Evolutionary conservation across 2,888 invertebrate species (phyloP), one percentile per base, ranked within the genome.

Genomic region (Plebejus melissa): DNA sequence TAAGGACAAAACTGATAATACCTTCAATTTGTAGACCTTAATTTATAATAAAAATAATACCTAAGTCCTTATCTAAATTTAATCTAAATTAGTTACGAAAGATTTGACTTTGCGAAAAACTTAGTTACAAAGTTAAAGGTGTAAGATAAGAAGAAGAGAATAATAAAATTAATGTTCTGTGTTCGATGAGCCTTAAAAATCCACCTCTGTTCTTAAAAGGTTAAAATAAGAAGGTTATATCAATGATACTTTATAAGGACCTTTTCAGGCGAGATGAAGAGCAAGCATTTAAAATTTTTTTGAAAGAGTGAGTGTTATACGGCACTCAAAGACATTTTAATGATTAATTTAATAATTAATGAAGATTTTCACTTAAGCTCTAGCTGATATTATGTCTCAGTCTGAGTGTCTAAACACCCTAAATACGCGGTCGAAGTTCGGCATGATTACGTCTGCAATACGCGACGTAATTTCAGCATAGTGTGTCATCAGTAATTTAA

Each of bases 51-150:
- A 11, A 60, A 60, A 28, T 60, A 60, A 58, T n/a, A 58, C 58
- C 22, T 60, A 11, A 28, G 7, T 60, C 22, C 28, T 22, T 58
- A 58, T 58, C 58, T 58, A 22, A 22, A 58, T 60, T 60, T 60
- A 60, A 22, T 22, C 22, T 22, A 60, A 60, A 60, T 60, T 65
- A 32, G 32, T 65, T 65, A 65, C 4, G 4, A 65, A 32, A 65
- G 65, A 65, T 65, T 65, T 65, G 65, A 65, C 65, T 65, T 65
- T 65, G 65, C 28, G 11, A 65, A 65, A 32, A 65, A 65, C 65
- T 65, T 65, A 13, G 28, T 32, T 32, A 32, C 11, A 32, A 65
- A 65, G 65, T 65, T 65, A 13, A 65, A 65, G 65, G 32, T 65
- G 65, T 32, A 32, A 13, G 65, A 65, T 32, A 65, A 65, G 13